A percentile compares a stretch with the other conserved stretches of the same genome.
Evolutionary conservation across 2,113 vertebrate species (phyloP).

Genomic region (Meleagris gallopavo): DNA sequence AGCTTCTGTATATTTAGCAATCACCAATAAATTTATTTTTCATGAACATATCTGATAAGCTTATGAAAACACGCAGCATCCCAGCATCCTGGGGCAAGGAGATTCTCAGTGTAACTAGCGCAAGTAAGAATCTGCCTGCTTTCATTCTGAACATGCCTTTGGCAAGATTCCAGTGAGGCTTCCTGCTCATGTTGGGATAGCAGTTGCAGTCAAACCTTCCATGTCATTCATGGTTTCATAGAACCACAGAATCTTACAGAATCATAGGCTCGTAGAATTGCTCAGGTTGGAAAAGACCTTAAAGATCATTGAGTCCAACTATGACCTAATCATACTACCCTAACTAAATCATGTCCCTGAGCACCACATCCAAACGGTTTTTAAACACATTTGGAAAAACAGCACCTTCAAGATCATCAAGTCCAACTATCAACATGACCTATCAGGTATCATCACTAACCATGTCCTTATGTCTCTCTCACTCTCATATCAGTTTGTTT

Average conservation of each 20-base stretch:
- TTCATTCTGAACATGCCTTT: background rate
- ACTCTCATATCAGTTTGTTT: background rate
- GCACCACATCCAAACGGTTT: no score
- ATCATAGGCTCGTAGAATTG: background rate
- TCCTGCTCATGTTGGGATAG: background rate
- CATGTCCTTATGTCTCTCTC: background rate
- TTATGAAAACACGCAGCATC: background rate
- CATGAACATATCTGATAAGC: background rate
- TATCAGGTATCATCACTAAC: background rate
- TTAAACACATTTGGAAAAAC: no score
- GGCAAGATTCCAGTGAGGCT: background rate
- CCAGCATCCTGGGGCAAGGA: background rate
- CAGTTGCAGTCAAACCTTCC: background rate
- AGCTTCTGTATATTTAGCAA: background rate
- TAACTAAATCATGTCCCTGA: no score
- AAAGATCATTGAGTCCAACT: background rate
- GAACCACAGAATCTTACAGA: background rate
- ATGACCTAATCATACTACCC: no score
- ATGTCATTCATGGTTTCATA: fast-evolving
- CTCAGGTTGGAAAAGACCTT: background rate
- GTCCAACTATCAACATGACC: background rate
- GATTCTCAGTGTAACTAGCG: fast-evolving
- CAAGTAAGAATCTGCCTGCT: background rate
- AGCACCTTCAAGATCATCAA: background rate
- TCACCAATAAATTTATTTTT: background rate